Conservation (phyloP, 2,113 vertebrate genomes). For the Sorex fumeus region DNA sequence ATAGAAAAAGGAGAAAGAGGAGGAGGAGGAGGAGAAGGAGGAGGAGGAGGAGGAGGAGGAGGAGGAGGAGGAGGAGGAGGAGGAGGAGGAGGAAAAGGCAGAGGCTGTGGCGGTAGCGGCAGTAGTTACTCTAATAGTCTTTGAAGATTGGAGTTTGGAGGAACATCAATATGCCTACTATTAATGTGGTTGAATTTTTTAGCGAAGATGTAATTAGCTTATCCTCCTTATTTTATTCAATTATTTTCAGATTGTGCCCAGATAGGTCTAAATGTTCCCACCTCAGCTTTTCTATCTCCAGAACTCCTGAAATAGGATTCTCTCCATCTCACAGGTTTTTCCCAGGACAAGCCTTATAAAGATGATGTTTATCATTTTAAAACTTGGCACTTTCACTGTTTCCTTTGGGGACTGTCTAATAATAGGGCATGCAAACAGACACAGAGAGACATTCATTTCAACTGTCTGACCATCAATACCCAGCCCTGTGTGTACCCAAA, state of each 20-base stretch:
- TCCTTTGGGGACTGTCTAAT: neutral
- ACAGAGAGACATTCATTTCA: neutral
- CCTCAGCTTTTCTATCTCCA: neutral
- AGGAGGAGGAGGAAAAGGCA: no score
- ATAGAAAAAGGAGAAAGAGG: no score
- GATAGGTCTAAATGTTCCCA: neutral
- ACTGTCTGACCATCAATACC: neutral
- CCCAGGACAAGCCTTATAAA: neutral
- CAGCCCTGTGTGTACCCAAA: neutral
- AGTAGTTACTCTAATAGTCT: neutral
- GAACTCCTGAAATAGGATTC: neutral
- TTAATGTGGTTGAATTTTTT: conserved; percentile 25
- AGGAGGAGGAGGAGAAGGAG: no score
- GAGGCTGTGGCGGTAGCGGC: no score
- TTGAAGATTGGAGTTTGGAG: neutral
- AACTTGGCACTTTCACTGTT: neutral
- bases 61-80: no score
- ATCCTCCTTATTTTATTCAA: neutral
- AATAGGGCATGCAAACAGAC: neutral
- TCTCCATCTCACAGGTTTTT: neutral
- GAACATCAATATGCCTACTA: neutral
- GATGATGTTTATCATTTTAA: neutral
- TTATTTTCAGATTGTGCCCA: neutral
- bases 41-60: no score
- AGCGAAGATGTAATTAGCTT: neutral